These are phyloP conservation scores for Carcina quercana DNA, from an alignment of 2,888 invertebrate species.

Conservation along the genomic window DNA sequence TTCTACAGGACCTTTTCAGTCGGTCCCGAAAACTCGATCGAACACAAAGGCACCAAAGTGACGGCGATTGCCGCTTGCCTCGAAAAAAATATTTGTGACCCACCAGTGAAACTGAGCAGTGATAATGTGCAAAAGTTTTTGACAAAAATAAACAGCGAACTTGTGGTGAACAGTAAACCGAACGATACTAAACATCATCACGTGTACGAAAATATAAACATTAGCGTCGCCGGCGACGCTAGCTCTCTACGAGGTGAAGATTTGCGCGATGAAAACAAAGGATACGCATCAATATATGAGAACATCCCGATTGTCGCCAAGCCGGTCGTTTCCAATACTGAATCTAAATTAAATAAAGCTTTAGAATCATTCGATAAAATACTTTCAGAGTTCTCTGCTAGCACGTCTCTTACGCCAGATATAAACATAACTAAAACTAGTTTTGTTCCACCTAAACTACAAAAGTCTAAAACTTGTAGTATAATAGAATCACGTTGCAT, in stretches of 20 bases:
- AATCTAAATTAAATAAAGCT: constrained; percentile 59
- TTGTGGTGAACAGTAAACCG: constrained; percentile 41
- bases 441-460: constrained; percentile 72
- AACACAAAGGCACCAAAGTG: constrained; percentile 61
- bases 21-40: constrained; percentile 47
- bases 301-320: constrained; percentile 61
- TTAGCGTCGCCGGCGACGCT: constrained; percentile 31
- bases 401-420: constrained; percentile 37
- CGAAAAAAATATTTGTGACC: constrained; percentile 61
- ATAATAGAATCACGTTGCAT: constrained; percentile 81
- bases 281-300: constrained; percentile 64
- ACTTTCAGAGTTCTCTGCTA: constrained; percentile 53
- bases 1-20: constrained; percentile 72
- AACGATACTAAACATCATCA: constrained; percentile 39
- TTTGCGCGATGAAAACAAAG: constrained; percentile 57
- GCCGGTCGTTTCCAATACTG: constrained; percentile 25
- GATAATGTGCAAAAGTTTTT: constrained; percentile 57
- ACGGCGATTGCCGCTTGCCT: constrained; percentile 65
- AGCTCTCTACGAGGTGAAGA: constrained; percentile 31
- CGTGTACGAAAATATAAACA: constrained; percentile 67
- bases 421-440: constrained; percentile 28
- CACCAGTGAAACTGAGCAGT: constrained; percentile 46
- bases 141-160: constrained; percentile 37
- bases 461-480: constrained; percentile 82
- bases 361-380: constrained; percentile 69